phyloP scores from a whole-genome alignment of 2,797 vertebrate genomes.

The Lepilemur septentrionalis region DNA sequence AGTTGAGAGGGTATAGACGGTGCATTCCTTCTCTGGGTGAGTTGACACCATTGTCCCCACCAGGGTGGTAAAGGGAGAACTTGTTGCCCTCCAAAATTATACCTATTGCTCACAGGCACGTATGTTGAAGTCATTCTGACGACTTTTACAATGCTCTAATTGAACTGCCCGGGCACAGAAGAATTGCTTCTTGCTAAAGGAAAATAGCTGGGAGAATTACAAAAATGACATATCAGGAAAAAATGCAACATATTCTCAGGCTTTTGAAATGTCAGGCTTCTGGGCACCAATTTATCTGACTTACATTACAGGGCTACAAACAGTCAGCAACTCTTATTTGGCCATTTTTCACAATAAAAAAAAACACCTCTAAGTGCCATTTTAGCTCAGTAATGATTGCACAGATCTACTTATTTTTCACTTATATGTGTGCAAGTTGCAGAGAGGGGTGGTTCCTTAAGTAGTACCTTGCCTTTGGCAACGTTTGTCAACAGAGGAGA shows the following conservation, averaged over 20 bases:
- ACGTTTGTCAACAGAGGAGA: conserved; percentile 70
- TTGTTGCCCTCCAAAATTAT: conserved; percentile 85
- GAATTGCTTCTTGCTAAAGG: conserved; percentile 81
- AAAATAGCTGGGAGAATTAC: conserved; percentile 83
- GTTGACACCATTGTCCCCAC: conserved; percentile 63
- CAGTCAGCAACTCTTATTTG: conserved; percentile 80
- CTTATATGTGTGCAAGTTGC: conserved; percentile 70
- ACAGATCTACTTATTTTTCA: conserved; percentile 85
- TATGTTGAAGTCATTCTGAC: conserved; percentile 84
- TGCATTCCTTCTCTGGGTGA: conserved; percentile 52
- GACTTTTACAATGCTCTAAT: conserved; percentile 84
- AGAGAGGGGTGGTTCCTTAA: conserved; percentile 63
- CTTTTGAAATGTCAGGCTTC: conserved; percentile 88
- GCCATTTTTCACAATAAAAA: conserved; percentile 86
- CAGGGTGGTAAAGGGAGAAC: conserved; percentile 76
- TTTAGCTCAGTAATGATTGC: conserved; percentile 83
- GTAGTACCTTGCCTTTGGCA: conserved; percentile 81
- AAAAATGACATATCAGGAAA: conserved; percentile 81
- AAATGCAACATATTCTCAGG: conserved; percentile 79
- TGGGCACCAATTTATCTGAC: conserved; percentile 87
- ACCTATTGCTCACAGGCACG: conserved; percentile 85
- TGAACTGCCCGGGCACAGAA: conserved; percentile 82
- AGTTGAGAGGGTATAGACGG: neutral
- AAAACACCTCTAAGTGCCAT: conserved; percentile 84
- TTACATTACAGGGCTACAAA: conserved; percentile 84